phyloP scores from a whole-genome alignment of 2,797 vertebrate species.

The Coendou prehensilis region DNA sequence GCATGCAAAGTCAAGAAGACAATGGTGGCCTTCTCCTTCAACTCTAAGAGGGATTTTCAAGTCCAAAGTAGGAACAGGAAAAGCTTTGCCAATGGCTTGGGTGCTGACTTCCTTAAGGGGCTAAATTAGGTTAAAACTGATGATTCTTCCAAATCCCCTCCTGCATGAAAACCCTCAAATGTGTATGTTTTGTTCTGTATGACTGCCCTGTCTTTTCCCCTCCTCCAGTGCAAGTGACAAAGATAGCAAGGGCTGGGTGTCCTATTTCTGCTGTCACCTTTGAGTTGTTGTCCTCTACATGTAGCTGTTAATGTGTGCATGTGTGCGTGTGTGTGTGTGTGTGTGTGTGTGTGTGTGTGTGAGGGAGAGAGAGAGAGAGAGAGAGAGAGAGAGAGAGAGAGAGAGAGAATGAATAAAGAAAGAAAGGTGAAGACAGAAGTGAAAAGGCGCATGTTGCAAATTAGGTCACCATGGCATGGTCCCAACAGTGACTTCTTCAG shows the following conservation, averaged over 20 bases:
- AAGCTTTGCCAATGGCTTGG: slow-evolving; percentile 47
- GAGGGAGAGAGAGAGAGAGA: not conserved
- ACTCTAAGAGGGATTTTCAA: slow-evolving; percentile 41
- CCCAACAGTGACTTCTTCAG: slow-evolving; percentile 61
- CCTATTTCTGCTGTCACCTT: slow-evolving; percentile 73
- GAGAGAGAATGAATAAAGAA: not conserved
- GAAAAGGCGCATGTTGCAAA: slow-evolving; percentile 60
- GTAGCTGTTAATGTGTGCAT: slow-evolving; percentile 50
- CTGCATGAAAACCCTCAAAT: not conserved
- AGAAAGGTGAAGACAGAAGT: slow-evolving; percentile 72
- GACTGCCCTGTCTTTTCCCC: not conserved
- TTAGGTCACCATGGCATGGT: slow-evolving; percentile 53
- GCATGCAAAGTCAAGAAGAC: not conserved
- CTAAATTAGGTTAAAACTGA: slow-evolving; percentile 45
- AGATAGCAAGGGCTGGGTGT: slow-evolving; percentile 11
- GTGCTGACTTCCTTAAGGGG: slow-evolving; percentile 59
- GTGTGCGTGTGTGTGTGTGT: not conserved
- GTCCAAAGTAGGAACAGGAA: not conserved
- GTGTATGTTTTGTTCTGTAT: not conserved
- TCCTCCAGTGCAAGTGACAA: slow-evolving; percentile 15
- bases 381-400: not conserved
- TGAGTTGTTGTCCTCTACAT: slow-evolving; percentile 58
- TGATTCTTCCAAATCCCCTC: slow-evolving; percentile 8
- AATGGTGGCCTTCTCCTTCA: slow-evolving; percentile 44
- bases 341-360: no score